Evolutionary conservation across 2,888 invertebrate genomes (phyloP).

Genomic region (Tetranychus piercei): DNA sequence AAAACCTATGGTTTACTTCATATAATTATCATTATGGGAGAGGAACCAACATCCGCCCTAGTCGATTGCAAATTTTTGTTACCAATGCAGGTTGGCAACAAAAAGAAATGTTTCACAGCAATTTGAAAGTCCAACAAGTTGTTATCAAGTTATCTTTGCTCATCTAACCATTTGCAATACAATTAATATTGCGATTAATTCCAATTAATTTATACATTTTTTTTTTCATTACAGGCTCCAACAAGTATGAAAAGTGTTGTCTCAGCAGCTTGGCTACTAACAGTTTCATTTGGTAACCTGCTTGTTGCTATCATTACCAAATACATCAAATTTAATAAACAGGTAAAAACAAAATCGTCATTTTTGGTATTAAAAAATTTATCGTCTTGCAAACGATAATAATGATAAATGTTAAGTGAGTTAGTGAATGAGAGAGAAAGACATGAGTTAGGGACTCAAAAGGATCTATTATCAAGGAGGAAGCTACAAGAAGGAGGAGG

Average conservation of each 20-base stretch:
- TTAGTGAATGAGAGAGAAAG: neutral
- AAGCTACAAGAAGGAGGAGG: neutral
- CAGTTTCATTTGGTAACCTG: slow-evolving; percentile 79
- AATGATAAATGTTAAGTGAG: neutral
- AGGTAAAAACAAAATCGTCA: slow-evolving; percentile 16
- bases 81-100: too few relatives aligned
- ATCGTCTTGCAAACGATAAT: neutral
- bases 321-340: slow-evolving; percentile 13
- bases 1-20: neutral
- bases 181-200: neutral
- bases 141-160: neutral
- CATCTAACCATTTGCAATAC: neutral
- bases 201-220: neutral
- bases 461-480: neutral
- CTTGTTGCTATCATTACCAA: slow-evolving; percentile 62
- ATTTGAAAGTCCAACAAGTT: neutral
- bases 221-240: slow-evolving; percentile 43
- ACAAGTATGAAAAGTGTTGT: slow-evolving; percentile 80
- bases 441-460: neutral
- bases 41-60: neutral
- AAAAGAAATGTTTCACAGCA: too few relatives aligned
- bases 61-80: too few relatives aligned
- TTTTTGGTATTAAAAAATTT: neutral
- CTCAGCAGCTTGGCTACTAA: slow-evolving; percentile 75
- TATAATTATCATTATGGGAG: neutral